Evolutionary conservation across 2,797 vertebrate genomes (phyloP).

Genomic region (Danio albolineatus): DNA sequence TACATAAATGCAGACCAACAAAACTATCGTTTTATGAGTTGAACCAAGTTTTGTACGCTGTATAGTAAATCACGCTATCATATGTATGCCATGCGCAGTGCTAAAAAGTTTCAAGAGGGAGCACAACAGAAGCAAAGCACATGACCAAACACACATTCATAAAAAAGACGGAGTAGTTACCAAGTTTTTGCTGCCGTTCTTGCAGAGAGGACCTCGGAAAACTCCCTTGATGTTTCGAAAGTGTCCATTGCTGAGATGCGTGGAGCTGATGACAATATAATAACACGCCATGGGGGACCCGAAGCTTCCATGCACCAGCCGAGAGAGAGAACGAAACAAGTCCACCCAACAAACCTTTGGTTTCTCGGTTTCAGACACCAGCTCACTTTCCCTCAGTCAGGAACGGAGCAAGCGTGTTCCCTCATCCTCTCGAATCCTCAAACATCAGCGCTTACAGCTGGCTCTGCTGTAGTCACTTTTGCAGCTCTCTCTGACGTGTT

Average conservation of each 20-base stretch:
- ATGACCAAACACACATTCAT: slow-evolving; percentile 14
- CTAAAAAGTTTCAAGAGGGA: neutral
- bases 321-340: slow-evolving; percentile 13
- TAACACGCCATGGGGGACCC: slow-evolving; percentile 93
- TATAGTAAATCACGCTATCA: neutral
- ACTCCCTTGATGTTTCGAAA: slow-evolving; percentile 99
- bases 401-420: slow-evolving; percentile 9
- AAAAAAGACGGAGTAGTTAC: slow-evolving; percentile 75
- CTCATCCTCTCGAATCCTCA: slow-evolving; percentile 42
- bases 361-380: slow-evolving; percentile 23
- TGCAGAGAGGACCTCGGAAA: slow-evolving; percentile 94
- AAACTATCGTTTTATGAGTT: neutral
- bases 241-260: slow-evolving; percentile 96
- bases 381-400: slow-evolving; percentile 51
- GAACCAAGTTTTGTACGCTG: neutral
- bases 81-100: neutral
- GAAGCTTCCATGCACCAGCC: slow-evolving; percentile 64
- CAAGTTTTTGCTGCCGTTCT: slow-evolving; percentile 86
- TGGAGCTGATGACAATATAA: slow-evolving; percentile 98
- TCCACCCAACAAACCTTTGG: slow-evolving; percentile 33
- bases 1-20: neutral
- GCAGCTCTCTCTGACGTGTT: slow-evolving; percentile 3
- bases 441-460: slow-evolving; percentile 15
- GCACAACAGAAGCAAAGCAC: slow-evolving; percentile 14
- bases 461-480: slow-evolving; percentile 32